A percentile compares a stretch with the other conserved stretches of the same genome.
These are phyloP conservation scores for Cerceris ruficornis DNA, from an alignment of 2,888 invertebrate genomes.

Conservation along the genomic window DNA sequence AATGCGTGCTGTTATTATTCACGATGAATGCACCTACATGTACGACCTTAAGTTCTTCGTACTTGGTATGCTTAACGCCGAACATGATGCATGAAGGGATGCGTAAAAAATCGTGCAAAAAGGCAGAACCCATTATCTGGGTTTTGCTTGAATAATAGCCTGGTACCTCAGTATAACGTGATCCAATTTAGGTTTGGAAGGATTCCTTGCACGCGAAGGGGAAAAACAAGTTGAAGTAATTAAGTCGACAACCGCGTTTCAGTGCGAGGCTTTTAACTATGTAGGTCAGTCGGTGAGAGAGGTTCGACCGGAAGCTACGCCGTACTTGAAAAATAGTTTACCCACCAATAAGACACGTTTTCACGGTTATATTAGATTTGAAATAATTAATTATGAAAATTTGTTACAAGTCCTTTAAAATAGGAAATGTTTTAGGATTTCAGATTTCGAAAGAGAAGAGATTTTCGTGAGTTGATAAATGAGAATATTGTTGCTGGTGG, in stretches of 20 bases:
- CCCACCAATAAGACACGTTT: neutral
- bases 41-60: too few species aligned
- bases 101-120: constrained; percentile 25
- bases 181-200: constrained; percentile 54
- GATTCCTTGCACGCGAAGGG: constrained; percentile 51
- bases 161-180: constrained; percentile 33
- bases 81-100: neutral
- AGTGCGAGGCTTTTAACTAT: constrained; percentile 34
- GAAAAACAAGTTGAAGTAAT: constrained; percentile 53
- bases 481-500: too few species aligned
- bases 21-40: too few species aligned
- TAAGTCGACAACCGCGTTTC: constrained; percentile 50
- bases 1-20: too few species aligned
- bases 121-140: constrained; percentile 40
- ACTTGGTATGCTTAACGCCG: too few species aligned
- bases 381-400: too few species aligned
- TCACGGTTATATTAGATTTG: neutral
- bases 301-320: neutral
- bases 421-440: too few species aligned
- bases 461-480: too few species aligned
- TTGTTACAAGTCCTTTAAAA: too few species aligned
- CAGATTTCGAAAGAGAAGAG: too few species aligned
- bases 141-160: constrained; percentile 26
- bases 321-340: neutral
- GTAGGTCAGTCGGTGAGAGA: constrained; percentile 51